Evolutionary conservation across 1,140 invertebrate species (phyloP), one percentile per base, ranked within the genome.

Genomic region (Drosophila tristis): DNA sequence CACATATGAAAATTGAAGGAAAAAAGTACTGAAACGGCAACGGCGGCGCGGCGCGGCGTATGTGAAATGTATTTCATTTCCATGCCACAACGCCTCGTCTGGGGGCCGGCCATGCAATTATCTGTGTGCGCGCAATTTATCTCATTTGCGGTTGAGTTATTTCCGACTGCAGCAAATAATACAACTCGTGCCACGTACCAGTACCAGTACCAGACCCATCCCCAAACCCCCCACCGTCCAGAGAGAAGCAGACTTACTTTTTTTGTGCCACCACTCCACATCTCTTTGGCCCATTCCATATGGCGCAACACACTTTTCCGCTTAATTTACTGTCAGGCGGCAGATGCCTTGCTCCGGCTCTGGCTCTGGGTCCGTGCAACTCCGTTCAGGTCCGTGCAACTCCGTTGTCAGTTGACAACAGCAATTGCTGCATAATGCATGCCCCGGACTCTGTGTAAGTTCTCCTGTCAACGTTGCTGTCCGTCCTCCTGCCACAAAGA

Each of bases 141-240:
- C 90, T 90, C 90, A 91, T 91, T 91, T 91, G 90, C 90, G 86
- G 90, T 91, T 91, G 90, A 91, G 85, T 91, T 91, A 84, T 91
- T 91, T 91, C 76, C 90, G 74, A 79, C 74, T 82, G 80, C 80
- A 89, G 82, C 84, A 80, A 89, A 89, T 89, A 89, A 80, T 87
- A 65, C 68, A 56, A 55, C 35, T 39, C 35, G 3, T 39, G 35
- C 35, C 35, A 5, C 35, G 35, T 39, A 13, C 35, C 35, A 35
- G 2, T 5, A 25, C 16, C 16, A 16, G 16, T 16, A 16, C 0
- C 16, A 16, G 51, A 31, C 26, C 31, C 29, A 31, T 16, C 25
- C 50, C 66, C 49, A 23, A 63, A 63, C 44, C 35, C 45, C 66
- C 54, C 51, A 70, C 70, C 65, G 53, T 43, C 35, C 35, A 39